Evolutionary conservation across 2,888 invertebrate genomes (phyloP).

Genomic region (Sipha maydis): DNA sequence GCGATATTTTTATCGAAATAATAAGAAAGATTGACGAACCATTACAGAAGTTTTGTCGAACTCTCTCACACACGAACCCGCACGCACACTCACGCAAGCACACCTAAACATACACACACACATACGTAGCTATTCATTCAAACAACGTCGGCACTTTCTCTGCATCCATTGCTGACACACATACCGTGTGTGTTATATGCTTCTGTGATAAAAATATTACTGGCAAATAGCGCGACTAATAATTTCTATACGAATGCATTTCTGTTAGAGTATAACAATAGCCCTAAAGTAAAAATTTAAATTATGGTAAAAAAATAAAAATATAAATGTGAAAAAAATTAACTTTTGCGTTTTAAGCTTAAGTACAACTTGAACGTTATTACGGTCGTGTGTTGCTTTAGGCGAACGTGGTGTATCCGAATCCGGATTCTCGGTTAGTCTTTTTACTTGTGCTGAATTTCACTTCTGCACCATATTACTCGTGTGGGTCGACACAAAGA

Average conservation of each 20-base stretch:
- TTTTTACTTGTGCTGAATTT: constrained; percentile 47
- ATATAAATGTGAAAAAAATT: not conserved
- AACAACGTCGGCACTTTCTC: constrained; percentile 58
- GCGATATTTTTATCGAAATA: constrained; percentile 11
- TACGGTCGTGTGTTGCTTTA: constrained; percentile 49
- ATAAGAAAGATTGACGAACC: constrained; percentile 41
- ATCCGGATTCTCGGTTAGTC: constrained; percentile 40
- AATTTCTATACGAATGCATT: constrained; percentile 41
- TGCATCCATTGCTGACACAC: constrained; percentile 56
- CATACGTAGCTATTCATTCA: constrained; percentile 30
- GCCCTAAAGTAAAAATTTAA: constrained; percentile 45
- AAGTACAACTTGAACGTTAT: constrained; percentile 27
- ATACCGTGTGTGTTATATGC: constrained; percentile 60
- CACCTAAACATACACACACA: not conserved
- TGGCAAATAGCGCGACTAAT: constrained; percentile 15
- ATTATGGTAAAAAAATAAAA: constrained; percentile 31
- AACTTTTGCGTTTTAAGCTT: constrained; percentile 12
- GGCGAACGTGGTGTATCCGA: constrained; percentile 48
- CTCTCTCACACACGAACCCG: not conserved
- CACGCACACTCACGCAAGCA: not conserved
- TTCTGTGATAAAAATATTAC: constrained; percentile 39
- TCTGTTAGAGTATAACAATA: constrained; percentile 25
- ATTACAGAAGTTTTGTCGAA: constrained; percentile 25
- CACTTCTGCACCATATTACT: constrained; percentile 33
- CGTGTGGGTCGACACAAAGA: not conserved